Evolutionary conservation across 2,888 invertebrate genomes (phyloP).

Genomic region (Ophion ellenae): DNA sequence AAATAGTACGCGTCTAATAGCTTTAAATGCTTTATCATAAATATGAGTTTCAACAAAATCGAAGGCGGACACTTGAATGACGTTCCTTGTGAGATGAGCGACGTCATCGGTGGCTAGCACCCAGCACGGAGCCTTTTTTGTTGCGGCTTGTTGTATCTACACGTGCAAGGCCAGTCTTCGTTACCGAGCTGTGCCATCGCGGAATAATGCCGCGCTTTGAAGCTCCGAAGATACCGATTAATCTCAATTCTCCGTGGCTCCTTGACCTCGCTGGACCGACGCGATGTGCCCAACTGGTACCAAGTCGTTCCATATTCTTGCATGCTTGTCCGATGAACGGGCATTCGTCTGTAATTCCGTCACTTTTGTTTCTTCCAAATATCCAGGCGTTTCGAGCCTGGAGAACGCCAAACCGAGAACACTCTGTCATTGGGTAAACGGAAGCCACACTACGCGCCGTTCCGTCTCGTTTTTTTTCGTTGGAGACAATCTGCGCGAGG

Average conservation of each 20-base stretch:
- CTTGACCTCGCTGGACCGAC: constrained; percentile 33
- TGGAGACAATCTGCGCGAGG: no score
- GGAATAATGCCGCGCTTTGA: constrained; percentile 25
- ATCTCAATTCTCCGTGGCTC: constrained; percentile 39
- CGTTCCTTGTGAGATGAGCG: not conserved
- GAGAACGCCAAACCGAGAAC: no score
- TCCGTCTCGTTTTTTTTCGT: not conserved
- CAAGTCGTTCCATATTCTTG: not conserved
- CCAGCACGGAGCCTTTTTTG: constrained; percentile 34
- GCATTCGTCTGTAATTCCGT: no score
- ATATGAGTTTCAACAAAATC: no score
- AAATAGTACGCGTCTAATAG: no score
- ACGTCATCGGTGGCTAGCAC: constrained; percentile 20
- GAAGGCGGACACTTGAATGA: no score
- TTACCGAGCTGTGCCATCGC: constrained; percentile 37
- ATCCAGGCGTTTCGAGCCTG: no score
- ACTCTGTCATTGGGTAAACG: not conserved
- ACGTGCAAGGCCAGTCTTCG: constrained; percentile 55
- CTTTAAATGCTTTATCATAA: no score
- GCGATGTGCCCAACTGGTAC: not conserved
- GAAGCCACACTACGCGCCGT: not conserved
- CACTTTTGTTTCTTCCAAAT: no score
- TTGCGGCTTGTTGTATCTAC: constrained; percentile 25
- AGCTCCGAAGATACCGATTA: constrained; percentile 37
- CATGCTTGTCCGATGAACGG: not conserved